Conservation (phyloP, 2,888 invertebrate genomes). For the Sesia apiformis region DNA sequence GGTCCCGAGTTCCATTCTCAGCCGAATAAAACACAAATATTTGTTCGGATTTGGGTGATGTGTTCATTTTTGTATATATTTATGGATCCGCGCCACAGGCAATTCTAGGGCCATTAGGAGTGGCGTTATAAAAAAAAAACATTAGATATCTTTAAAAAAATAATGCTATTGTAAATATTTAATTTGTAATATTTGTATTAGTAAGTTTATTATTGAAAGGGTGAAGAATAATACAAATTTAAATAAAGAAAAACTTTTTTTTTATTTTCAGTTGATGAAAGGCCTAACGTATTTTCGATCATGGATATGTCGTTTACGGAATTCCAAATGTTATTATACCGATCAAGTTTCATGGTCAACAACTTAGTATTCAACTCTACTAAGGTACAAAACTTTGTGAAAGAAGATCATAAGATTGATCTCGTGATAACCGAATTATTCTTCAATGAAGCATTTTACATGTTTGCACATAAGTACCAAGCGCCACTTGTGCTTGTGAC, state of each 20-base stretch:
- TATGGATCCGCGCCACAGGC: too few relatives aligned
- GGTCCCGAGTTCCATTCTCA: too few relatives aligned
- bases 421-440: slow-evolving; percentile 10
- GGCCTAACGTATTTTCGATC: slow-evolving; percentile 7
- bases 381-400: slow-evolving; percentile 10
- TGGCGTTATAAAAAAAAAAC: too few relatives aligned
- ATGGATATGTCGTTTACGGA: slow-evolving; percentile 3
- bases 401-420: slow-evolving; percentile 11
- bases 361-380: slow-evolving; percentile 9
- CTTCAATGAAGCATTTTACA: slow-evolving; percentile 11
- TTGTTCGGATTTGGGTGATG: too few relatives aligned
- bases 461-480: slow-evolving; percentile 13
- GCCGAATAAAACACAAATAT: too few relatives aligned
- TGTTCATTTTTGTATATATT: too few relatives aligned
- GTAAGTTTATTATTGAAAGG: too few relatives aligned
- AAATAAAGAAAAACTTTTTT: not conserved
- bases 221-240: too few relatives aligned
- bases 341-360: slow-evolving; percentile 5
- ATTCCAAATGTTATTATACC: slow-evolving; percentile 8
- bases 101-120: too few relatives aligned
- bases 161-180: not conserved
- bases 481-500: slow-evolving; percentile 11
- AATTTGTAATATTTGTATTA: not conserved
- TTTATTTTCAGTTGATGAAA: slow-evolving; percentile 5
- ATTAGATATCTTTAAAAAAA: too few relatives aligned